phyloP scores from a whole-genome alignment of 2,113 vertebrate species.

The Poeciliopsis retropinna region DNA sequence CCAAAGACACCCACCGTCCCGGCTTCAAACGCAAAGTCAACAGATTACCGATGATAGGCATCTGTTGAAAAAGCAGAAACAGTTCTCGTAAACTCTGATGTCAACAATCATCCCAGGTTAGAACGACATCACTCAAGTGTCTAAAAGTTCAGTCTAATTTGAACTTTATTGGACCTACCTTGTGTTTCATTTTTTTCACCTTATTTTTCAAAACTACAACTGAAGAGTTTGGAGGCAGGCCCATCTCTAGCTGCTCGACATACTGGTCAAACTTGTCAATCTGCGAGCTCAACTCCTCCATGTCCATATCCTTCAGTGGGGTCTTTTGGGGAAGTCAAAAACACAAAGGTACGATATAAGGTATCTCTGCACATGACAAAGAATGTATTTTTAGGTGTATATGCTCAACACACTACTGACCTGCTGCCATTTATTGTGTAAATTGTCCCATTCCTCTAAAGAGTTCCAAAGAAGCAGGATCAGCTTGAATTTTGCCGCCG shows the following conservation, averaged over 20 bases:
- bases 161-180: constrained; percentile 71
- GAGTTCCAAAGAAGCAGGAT: constrained; percentile 87
- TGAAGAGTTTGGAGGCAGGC: constrained; percentile 82
- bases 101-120: background rate
- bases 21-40: constrained; percentile 83
- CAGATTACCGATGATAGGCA: constrained; percentile 84
- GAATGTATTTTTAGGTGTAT: background rate
- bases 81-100: background rate
- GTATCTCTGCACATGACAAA: background rate
- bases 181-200: constrained; percentile 83
- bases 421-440: constrained; percentile 81
- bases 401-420: constrained; percentile 56
- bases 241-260: constrained; percentile 84
- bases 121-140: background rate
- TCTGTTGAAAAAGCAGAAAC: constrained; percentile 52
- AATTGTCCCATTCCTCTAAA: background rate
- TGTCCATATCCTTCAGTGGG: constrained; percentile 81
- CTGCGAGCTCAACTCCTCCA: constrained; percentile 80
- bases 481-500: constrained; percentile 80
- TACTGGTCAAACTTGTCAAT: constrained; percentile 83
- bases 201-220: constrained; percentile 80
- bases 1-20: constrained; percentile 81
- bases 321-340: constrained; percentile 70
- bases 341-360: background rate
- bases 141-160: background rate